Evolutionary conservation across 2,113 vertebrate species (phyloP).

Genomic region (Naja naja): DNA sequence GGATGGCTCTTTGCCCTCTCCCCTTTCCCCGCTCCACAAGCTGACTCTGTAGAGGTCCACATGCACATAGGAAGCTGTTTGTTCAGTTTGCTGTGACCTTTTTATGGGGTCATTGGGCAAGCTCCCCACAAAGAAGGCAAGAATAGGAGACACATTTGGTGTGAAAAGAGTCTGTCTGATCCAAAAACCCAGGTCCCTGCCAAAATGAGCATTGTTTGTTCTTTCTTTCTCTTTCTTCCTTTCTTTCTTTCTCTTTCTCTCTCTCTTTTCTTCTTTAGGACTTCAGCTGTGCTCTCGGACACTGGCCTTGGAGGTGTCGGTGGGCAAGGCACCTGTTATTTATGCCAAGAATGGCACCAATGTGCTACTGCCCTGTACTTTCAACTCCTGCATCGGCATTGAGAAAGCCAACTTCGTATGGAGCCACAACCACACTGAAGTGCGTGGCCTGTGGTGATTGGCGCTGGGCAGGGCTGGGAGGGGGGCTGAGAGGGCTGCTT

Average conservation of each 20-base stretch:
- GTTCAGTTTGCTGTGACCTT: not conserved
- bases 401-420: conserved; percentile 83
- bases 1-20: not conserved
- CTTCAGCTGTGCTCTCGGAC: conserved; percentile 49
- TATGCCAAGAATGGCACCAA: conserved; percentile 85
- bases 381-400: conserved; percentile 88
- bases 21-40: not conserved
- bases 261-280: conserved; percentile 34
- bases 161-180: not conserved
- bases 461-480: not conserved
- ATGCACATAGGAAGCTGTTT: not conserved
- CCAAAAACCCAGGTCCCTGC: not conserved
- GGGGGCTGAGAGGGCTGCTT: not conserved
- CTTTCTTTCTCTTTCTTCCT: not conserved
- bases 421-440: conserved; percentile 70
- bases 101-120: not conserved
- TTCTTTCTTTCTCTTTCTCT: not conserved
- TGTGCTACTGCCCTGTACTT: conserved; percentile 83
- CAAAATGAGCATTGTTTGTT: not conserved
- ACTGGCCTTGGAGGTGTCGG: conserved; percentile 81
- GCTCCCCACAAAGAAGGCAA: not conserved
- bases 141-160: not conserved
- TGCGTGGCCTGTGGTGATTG: conserved; percentile 31
- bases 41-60: not conserved
- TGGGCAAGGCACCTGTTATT: conserved; percentile 83